A percentile compares a stretch with the other conserved stretches of the same genome.
Evolutionary conservation across 1,140 invertebrate genomes (phyloP).

Genomic region (Cydia pomonella): DNA sequence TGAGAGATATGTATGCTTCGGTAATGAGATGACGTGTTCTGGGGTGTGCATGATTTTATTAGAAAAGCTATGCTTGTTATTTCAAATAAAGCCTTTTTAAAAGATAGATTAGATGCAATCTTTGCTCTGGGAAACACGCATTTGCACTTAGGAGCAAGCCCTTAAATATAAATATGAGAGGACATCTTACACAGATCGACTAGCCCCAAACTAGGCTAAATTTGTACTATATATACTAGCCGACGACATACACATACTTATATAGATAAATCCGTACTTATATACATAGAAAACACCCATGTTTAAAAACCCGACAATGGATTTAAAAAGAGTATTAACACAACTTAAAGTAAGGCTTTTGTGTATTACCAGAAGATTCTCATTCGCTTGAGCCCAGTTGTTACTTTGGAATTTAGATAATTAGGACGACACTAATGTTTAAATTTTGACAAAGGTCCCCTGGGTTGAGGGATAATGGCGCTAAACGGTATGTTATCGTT

Average conservation of each 20-base stretch:
- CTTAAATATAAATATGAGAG: no score
- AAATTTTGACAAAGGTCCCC: conserved; percentile 2
- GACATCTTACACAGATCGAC: no score
- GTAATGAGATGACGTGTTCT: background rate
- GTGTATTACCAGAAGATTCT: background rate
- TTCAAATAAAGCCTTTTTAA: background rate
- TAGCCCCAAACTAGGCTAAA: no score
- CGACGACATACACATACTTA: no score
- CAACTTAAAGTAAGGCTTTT: background rate
- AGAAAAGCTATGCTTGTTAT: background rate
- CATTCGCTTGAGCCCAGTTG: background rate
- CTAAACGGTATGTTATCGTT: conserved; percentile 6
- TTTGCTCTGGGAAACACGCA: background rate
- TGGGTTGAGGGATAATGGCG: conserved; percentile 2
- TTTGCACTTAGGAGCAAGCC: no score
- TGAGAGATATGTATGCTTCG: background rate
- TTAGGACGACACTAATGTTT: background rate
- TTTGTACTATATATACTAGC: no score
- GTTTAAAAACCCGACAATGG: no score
- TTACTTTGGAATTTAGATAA: background rate
- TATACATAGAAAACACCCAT: no score
- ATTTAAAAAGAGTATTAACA: background rate
- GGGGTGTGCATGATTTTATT: background rate
- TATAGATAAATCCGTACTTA: no score
- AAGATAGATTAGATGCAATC: background rate